A percentile compares a stretch with the other conserved stretches of the same genome.
phyloP scores from a whole-genome alignment of 2,888 invertebrate species.

The Cosmia trapezina region DNA sequence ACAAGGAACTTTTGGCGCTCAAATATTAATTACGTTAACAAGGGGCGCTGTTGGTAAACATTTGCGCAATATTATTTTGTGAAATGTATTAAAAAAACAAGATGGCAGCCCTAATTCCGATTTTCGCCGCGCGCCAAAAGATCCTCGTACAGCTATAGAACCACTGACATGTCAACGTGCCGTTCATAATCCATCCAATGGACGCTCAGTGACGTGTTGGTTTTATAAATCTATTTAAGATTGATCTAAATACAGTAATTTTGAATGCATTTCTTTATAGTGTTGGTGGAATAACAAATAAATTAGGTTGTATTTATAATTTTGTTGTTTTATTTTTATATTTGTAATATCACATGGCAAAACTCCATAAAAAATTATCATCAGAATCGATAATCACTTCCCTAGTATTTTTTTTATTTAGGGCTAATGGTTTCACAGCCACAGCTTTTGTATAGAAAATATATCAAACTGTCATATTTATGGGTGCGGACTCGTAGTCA shows the following conservation, averaged over 20 bases:
- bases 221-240: conserved; percentile 74
- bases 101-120: neutral
- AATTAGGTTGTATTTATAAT: conserved; percentile 88
- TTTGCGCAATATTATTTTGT: too few species aligned
- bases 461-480: too few species aligned
- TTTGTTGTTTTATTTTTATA: conserved; percentile 72
- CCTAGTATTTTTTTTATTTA: too few species aligned
- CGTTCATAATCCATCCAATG: too few species aligned
- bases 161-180: too few species aligned
- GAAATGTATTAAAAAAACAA: neutral
- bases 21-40: neutral
- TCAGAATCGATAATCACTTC: too few species aligned
- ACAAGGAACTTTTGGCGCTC: conserved; percentile 1
- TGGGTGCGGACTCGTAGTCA: too few species aligned
- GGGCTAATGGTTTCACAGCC: too few species aligned
- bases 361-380: neutral
- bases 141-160: conserved; percentile 26
- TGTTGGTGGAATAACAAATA: conserved; percentile 84
- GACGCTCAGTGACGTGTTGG: too few species aligned
- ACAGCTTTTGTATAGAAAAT: too few species aligned
- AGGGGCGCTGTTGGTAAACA: neutral
- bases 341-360: too few species aligned
- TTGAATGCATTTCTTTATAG: conserved; percentile 86
- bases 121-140: neutral
- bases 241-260: conserved; percentile 88